Base-by-base conservation (phyloP, 2,797 vertebrate genomes). In the Sciurus vulgaris region DNA sequence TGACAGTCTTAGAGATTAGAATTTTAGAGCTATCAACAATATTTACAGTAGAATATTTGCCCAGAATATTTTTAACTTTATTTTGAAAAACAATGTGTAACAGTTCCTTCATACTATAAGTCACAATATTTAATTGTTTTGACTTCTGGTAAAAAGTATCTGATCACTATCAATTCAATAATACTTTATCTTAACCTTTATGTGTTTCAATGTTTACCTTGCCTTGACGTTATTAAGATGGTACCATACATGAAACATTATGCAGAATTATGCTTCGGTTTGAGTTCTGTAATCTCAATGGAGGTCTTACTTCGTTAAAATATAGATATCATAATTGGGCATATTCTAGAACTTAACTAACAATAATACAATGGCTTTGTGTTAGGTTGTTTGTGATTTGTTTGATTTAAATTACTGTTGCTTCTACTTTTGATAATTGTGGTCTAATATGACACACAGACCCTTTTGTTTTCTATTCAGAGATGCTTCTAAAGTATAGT, bases 341-440 rank as follows among this genome's bases (percentile, higher is more conserved):
- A 84, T 81, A 78, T 87, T 90, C n/a, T 90, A 81, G 22, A 44
- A 86, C 13, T 69, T 86, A 93, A 86, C 82, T 83, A 73, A 56
- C 38, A 12, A 87, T 72, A 85, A 87, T 3, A 91, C 82, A 88
- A 67, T 90, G 26, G 38, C 38, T 81, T 76, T 92, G 15, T 76
- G 38, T 26, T 67, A n/a, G 35, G 26, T 88, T 92, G 41, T 18
- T n/a, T 87, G 35, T 65, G 6, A 78, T 91, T 85, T 84, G 7
- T 89, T 94, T n/a, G 7, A 93, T 70, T 86, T 91, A 78, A 95
- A 89, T 81, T 86, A 28, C 2, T 94, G 30, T 24, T 59, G 26
- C 30, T 67, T 92, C 77, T 79, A 67, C 26, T 61, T 92, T 76
- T 79, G 77, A 49, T 81, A 65, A 18, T 67, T 93, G 11, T 79